These are phyloP conservation scores for Heliocidaris tuberculata DNA, from an alignment of 35 echinoderm and acorn worm genomes.

Conservation along the genomic window DNA sequence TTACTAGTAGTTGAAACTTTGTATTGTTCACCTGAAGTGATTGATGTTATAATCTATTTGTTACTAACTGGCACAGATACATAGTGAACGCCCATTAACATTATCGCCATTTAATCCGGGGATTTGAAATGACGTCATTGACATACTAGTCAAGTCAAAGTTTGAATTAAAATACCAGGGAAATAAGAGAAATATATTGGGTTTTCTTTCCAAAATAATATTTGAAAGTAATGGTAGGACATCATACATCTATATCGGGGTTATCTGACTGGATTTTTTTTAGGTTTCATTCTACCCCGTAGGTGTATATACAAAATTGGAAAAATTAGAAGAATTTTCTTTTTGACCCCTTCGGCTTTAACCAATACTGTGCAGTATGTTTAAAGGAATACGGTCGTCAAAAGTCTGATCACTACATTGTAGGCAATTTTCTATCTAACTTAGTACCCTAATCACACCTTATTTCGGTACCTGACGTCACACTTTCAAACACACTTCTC, in stretches of 20 bases:
- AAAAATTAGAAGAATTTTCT: too few relatives aligned
- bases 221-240: too few relatives aligned
- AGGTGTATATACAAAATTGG: too few relatives aligned
- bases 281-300: too few relatives aligned
- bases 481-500: neutral
- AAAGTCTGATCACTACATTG: neutral
- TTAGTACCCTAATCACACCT: neutral
- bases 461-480: neutral
- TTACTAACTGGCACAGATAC: neutral
- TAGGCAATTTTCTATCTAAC: neutral
- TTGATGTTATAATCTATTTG: neutral
- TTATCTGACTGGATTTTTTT: too few relatives aligned
- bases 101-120: neutral
- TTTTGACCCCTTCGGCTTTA: too few relatives aligned
- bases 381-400: neutral
- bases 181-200: too few relatives aligned
- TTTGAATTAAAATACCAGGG: too few relatives aligned
- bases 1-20: neutral
- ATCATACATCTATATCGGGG: too few relatives aligned
- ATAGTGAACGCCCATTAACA: neutral
- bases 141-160: neutral
- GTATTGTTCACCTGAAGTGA: neutral
- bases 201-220: too few relatives aligned
- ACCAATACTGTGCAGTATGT: neutral
- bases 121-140: neutral